Conservation (phyloP, 2,797 vertebrate genomes). For the Danio choprae region DNA sequence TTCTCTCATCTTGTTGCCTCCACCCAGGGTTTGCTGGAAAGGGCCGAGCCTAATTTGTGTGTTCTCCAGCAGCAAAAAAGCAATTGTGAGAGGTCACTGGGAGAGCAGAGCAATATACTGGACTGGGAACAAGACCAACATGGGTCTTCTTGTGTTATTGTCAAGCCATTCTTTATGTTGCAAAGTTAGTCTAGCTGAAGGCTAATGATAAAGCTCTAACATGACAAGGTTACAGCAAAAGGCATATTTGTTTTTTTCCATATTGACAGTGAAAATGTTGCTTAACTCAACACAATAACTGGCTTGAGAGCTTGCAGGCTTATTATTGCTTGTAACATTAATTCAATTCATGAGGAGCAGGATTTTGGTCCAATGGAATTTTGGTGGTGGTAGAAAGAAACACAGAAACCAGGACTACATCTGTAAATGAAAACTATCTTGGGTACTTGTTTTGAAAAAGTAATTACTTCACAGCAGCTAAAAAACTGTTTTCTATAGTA, state of each 20-base stretch:
- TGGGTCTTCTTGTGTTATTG: constrained; percentile 23
- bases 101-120: constrained; percentile 40
- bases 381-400: not conserved
- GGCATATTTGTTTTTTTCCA: not conserved
- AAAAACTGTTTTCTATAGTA: no score
- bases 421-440: no score
- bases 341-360: not conserved
- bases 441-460: no score
- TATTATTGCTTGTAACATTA: no score
- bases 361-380: not conserved
- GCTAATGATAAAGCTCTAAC: not conserved
- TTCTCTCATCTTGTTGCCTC: constrained; percentile 7
- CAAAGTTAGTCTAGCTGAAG: not conserved
- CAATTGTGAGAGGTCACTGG: constrained; percentile 43
- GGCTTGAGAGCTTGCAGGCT: not conserved
- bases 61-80: constrained; percentile 25
- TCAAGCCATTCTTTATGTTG: constrained; percentile 33
- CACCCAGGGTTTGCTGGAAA: constrained; percentile 26
- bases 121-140: constrained; percentile 23
- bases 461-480: no score
- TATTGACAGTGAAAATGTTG: not conserved
- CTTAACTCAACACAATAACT: constrained; percentile 1
- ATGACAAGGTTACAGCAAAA: not conserved
- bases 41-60: constrained; percentile 16
- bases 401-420: not conserved